Evolutionary conservation across 2,113 vertebrate species (phyloP), one percentile per base, ranked within the genome.

Genomic region (Chitala chitala): DNA sequence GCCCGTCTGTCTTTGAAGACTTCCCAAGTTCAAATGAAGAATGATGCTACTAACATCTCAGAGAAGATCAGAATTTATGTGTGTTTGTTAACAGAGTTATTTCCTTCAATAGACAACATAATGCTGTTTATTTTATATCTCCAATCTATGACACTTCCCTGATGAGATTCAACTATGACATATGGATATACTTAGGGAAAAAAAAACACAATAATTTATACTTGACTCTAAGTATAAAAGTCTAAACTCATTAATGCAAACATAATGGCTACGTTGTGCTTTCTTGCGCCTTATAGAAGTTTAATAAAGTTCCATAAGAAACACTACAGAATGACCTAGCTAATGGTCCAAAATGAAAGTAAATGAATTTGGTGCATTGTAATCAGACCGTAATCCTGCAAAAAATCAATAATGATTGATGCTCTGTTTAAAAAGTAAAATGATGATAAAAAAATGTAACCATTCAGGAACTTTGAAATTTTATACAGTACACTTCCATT

Each of bases 11-110:
- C 9, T 70, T 69, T 77, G 65, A 59, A 69, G 56, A 12, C 22
- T 36, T 8, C 75, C 69, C 75, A 78, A 59, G 61, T 44, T 12
- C 63, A 50, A 61, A 51, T 26, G 51, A 58, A 42, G 65, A 65
- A 59, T 42, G 64, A 70, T 22, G 22, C 56, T 12, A 38, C 53
- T 50, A 17, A 71, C 68, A 44, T 55, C 72, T 71, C 68, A 9
- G 26, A 71, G 53, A 68, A 26, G 58, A 13, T 2, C 40, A 17
- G 22, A 38, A 63, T 63, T 17, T 29, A 46, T 46, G 38, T 54
- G 22, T 3, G 51, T n/a, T 8, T n/a, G 33, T 29, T 46, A 46
- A 6, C 5, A 12, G 44, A 46, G 29, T 59, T 38, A 20, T 31
- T 63, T 36, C 38, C 33, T 63, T 38, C 59, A 63, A 20, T 36